Evolutionary conservation across 2,113 vertebrate species (phyloP).

Genomic region (Eublepharis macularius): DNA sequence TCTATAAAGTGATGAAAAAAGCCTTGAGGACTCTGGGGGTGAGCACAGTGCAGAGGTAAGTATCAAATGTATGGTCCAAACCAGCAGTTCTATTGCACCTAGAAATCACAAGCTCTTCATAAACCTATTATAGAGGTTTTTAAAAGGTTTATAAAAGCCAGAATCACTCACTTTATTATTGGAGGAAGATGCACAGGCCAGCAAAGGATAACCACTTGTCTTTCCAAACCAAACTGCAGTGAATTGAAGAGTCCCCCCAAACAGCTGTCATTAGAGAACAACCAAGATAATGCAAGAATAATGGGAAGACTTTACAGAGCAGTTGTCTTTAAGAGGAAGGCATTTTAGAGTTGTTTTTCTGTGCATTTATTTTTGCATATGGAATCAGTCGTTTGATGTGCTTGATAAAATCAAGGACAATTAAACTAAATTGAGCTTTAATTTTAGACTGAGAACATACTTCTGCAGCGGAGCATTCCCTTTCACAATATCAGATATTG

Average conservation of each 20-base stretch:
- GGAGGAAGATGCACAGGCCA: neutral
- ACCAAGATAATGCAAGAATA: conserved; percentile 41
- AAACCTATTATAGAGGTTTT: neutral
- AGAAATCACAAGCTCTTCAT: neutral
- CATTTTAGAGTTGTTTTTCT: conserved; percentile 55
- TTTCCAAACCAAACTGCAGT: conserved; percentile 3
- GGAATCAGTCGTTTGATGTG: conserved; percentile 71
- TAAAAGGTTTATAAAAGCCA: neutral
- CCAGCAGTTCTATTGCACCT: neutral
- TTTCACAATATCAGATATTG: conserved; percentile 71
- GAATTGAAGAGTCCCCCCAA: conserved; percentile 10
- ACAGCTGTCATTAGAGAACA: conserved; percentile 29
- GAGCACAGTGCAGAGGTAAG: conserved; percentile 5
- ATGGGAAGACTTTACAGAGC: conserved; percentile 38
- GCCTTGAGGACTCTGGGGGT: conserved; percentile 12
- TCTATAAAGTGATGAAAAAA: conserved; percentile 2
- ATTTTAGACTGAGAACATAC: conserved; percentile 72
- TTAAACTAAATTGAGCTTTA: conserved; percentile 80
- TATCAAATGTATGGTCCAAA: neutral
- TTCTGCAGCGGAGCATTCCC: conserved; percentile 65
- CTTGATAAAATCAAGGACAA: conserved; percentile 79
- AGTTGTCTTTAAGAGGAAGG: conserved; percentile 35
- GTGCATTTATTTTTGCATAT: conserved; percentile 71
- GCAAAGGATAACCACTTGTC: neutral
- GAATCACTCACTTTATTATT: too few species aligned